Percentiles rank a stretch among this genome's conserved stretches.
These are phyloP conservation scores for Heterodera carotae DNA, from an alignment of 1,140 invertebrate genomes.

Conservation along the genomic window DNA sequence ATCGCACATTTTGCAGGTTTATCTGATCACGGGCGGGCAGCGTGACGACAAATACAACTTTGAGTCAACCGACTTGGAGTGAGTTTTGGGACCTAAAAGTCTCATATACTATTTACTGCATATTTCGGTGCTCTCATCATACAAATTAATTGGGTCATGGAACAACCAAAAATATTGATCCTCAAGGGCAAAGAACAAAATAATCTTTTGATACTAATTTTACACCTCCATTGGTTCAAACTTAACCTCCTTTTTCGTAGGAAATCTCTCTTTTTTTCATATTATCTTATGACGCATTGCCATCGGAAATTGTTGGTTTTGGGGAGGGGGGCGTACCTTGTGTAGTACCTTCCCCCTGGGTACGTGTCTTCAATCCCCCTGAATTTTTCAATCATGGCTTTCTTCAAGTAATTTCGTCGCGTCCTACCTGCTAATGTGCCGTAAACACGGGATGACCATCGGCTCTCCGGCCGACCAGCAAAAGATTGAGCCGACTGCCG, in stretches of 20 bases:
- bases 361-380: background rate
- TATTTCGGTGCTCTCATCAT: too few relatives aligned
- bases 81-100: background rate
- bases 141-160: too few relatives aligned
- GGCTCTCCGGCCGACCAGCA: background rate
- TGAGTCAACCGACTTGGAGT: conserved; percentile 10
- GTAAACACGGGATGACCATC: conserved; percentile 31
- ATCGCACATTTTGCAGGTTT: background rate
- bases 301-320: too few relatives aligned
- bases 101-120: too few relatives aligned
- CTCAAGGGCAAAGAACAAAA: too few relatives aligned
- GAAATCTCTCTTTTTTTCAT: too few relatives aligned
- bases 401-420: conserved; percentile 32
- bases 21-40: conserved; percentile 16
- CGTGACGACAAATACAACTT: conserved; percentile 11
- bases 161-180: background rate
- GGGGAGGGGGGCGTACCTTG: too few relatives aligned
- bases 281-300: too few relatives aligned
- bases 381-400: conserved; percentile 13
- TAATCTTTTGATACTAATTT: too few relatives aligned
- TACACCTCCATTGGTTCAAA: too few relatives aligned
- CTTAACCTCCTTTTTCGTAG: too few relatives aligned
- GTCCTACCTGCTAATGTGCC: conserved; percentile 27
- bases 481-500: conserved; percentile 7
- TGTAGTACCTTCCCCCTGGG: too few relatives aligned